Evolutionary conservation across 1,140 invertebrate species (phyloP).

Genomic region (Lasioglossum albipes): DNA sequence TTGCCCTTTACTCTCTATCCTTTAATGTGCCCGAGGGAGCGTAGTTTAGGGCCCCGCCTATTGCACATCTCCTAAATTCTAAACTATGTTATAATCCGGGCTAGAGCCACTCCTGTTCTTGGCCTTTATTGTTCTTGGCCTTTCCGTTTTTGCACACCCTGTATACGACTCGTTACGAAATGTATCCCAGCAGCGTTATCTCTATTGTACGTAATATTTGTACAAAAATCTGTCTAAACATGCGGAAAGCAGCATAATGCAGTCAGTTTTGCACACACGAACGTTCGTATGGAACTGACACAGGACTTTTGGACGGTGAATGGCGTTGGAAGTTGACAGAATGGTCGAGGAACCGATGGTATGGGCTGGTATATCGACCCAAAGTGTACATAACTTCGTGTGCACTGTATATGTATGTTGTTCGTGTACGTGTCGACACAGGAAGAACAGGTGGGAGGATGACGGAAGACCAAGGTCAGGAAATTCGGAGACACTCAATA

Average conservation of each 20-base stretch:
- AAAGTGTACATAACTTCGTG: constrained; percentile 40
- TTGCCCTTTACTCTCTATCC: too few relatives aligned
- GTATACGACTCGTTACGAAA: too few relatives aligned
- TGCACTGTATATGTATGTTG: constrained; percentile 7
- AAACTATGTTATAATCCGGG: too few relatives aligned
- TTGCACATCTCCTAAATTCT: too few relatives aligned
- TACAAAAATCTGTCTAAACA: constrained; percentile 14
- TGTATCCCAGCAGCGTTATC: too few relatives aligned
- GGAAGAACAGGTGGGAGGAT: constrained; percentile 25
- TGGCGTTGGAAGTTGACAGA: constrained; percentile 56
- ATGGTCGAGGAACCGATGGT: constrained; percentile 61
- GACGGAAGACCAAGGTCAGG: constrained; percentile 2
- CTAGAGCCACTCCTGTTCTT: too few relatives aligned
- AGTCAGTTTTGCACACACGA: constrained; percentile 18
- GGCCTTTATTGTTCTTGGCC: too few relatives aligned
- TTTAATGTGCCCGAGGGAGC: too few relatives aligned
- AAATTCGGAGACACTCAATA: constrained; percentile 4
- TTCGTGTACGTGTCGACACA: constrained; percentile 9
- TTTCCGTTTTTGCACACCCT: too few relatives aligned
- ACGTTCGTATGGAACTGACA: constrained; percentile 21
- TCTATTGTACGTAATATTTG: too few relatives aligned
- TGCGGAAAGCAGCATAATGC: not conserved
- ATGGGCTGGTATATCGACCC: constrained; percentile 71
- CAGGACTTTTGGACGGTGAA: constrained; percentile 20
- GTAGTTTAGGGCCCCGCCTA: too few relatives aligned